These are phyloP conservation scores for Lepas anatifera DNA, from an alignment of 2,888 invertebrate genomes.

Conservation along the genomic window DNA sequence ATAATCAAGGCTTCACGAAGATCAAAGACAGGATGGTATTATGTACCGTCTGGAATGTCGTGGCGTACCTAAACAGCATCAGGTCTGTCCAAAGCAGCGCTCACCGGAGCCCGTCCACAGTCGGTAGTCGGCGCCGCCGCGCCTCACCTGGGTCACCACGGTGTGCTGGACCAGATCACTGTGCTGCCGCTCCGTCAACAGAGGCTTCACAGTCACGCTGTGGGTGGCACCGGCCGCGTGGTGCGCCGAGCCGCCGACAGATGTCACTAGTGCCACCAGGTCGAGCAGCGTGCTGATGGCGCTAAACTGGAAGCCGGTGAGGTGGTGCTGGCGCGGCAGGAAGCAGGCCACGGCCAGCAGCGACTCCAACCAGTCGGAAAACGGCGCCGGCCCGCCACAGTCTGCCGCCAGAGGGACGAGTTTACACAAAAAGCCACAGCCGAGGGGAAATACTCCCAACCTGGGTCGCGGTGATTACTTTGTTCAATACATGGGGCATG, in stretches of 20 bases:
- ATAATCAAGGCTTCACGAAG: no score
- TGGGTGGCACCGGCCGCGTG: constrained; percentile 23
- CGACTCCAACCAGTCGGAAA: constrained; percentile 21
- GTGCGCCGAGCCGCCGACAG: constrained; percentile 29
- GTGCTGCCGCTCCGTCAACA: constrained; percentile 19
- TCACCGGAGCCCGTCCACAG: no score
- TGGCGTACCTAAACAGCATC: no score
- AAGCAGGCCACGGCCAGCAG: constrained; percentile 24
- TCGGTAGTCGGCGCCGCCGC: neutral
- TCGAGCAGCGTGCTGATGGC: constrained; percentile 60
- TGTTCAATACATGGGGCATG: no score
- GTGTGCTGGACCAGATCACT: constrained; percentile 20
- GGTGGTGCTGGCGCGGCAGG: neutral
- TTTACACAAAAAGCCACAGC: no score
- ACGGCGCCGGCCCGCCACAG: neutral
- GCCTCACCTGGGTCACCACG: constrained; percentile 21
- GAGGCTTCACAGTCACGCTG: constrained; percentile 18
- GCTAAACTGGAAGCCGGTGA: constrained; percentile 37
- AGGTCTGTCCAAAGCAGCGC: no score
- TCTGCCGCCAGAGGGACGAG: no score
- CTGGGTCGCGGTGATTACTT: no score
- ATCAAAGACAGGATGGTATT: no score
- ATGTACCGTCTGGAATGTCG: no score
- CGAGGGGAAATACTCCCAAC: no score
- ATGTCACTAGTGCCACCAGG: constrained; percentile 48